A percentile compares a stretch with the other conserved stretches of the same genome.
These are phyloP conservation scores for Drosophila athabasca DNA, from an alignment of 1,140 invertebrate genomes.

Conservation along the genomic window DNA sequence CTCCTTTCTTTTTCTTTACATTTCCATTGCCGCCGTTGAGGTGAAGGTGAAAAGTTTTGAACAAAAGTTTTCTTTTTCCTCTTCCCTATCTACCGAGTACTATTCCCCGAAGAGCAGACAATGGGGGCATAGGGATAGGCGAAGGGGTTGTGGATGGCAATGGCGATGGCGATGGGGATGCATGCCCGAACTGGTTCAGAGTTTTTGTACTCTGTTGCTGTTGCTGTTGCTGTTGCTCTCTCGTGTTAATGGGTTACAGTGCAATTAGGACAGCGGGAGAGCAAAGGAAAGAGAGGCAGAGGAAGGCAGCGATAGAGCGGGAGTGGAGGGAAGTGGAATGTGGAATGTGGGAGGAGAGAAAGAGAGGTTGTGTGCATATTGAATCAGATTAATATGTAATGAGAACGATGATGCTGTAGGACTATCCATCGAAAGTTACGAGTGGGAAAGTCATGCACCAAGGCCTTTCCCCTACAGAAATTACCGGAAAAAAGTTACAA, in stretches of 20 bases:
- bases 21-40: slow-evolving; percentile 43
- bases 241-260: slow-evolving; percentile 77
- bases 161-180: not conserved
- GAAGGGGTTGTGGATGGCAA: no score
- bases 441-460: no score
- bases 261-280: slow-evolving; percentile 73
- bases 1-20: slow-evolving; percentile 38
- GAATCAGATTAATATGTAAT: slow-evolving; percentile 54
- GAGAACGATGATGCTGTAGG: slow-evolving; percentile 22
- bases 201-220: slow-evolving; percentile 7
- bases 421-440: not conserved
- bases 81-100: slow-evolving; percentile 18
- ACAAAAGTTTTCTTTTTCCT: slow-evolving; percentile 45
- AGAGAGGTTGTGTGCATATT: slow-evolving; percentile 20
- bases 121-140: slow-evolving; percentile 7
- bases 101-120: slow-evolving; percentile 41
- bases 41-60: slow-evolving; percentile 75
- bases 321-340: not conserved
- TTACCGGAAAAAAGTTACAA: no score
- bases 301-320: not conserved
- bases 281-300: not conserved
- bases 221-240: slow-evolving; percentile 11
- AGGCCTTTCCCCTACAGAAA: no score
- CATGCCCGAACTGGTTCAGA: slow-evolving; percentile 45
- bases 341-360: not conserved